Percentiles rank a stretch among this genome's conserved stretches.
Evolutionary conservation across 2,888 invertebrate genomes (phyloP).

Genomic region (Cosmopolites sordidus): DNA sequence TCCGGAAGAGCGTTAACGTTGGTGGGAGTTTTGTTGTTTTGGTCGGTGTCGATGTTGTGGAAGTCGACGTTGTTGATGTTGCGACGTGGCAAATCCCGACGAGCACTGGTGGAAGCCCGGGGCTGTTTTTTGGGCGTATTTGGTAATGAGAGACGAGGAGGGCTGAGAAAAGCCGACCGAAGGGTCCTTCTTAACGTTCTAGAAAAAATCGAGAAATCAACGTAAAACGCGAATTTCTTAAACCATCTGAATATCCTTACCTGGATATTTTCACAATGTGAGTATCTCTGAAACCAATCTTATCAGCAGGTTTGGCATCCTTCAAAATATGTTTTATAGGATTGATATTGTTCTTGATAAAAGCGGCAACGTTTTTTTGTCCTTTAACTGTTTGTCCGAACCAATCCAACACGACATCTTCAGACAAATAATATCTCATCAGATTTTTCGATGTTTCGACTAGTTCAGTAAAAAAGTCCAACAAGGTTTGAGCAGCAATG

Average conservation of each 20-base stretch:
- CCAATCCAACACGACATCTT: constrained; percentile 56
- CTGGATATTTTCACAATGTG: constrained; percentile 39
- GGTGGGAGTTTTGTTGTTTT: constrained; percentile 19
- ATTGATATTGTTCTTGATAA: constrained; percentile 53
- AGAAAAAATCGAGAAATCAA: constrained; percentile 6
- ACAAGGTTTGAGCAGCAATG: constrained; percentile 38
- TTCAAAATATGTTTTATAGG: constrained; percentile 40
- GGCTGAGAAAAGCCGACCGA: constrained; percentile 29
- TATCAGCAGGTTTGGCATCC: constrained; percentile 36
- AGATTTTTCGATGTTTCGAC: constrained; percentile 42
- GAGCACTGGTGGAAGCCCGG: constrained; percentile 31
- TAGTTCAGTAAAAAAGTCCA: constrained; percentile 43
- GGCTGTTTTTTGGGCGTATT: constrained; percentile 34
- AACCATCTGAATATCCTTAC: too few relatives aligned
- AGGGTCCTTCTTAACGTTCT: constrained; percentile 29
- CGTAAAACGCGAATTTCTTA: neutral
- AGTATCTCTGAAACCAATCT: constrained; percentile 43
- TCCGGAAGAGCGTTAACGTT: neutral
- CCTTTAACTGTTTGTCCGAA: constrained; percentile 61
- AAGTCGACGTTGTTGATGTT: constrained; percentile 6
- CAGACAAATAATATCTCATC: constrained; percentile 41
- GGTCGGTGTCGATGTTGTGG: constrained; percentile 34
- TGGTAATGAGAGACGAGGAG: constrained; percentile 30
- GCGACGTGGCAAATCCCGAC: constrained; percentile 7
- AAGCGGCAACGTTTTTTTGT: constrained; percentile 55